Percentiles rank a stretch among this genome's conserved stretches.
Conservation (phyloP, 2,113 vertebrate species). For the Psammodynastes pulverulentus region DNA sequence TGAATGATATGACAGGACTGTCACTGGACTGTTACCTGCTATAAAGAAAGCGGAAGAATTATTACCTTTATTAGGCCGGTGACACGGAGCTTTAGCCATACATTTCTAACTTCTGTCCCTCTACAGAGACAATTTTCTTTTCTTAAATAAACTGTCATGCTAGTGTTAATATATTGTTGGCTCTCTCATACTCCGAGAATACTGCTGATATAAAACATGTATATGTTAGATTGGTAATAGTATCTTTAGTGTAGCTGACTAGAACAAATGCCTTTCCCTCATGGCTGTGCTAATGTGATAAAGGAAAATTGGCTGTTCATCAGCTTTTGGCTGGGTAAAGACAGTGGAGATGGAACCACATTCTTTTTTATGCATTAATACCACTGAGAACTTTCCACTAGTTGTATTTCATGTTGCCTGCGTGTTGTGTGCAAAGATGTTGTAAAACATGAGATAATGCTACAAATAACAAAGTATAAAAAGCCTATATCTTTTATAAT, state of each 20-base stretch:
- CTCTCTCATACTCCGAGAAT: constrained; percentile 87
- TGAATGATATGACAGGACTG: constrained; percentile 82
- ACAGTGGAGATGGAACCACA: constrained; percentile 78
- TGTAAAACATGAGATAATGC: constrained; percentile 88
- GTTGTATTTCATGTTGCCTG: constrained; percentile 83
- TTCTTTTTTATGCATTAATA: constrained; percentile 83
- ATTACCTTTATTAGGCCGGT: constrained; percentile 95
- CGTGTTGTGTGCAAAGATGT: constrained; percentile 74
- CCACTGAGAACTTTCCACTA: constrained; percentile 78
- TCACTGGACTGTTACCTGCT: constrained; percentile 83
- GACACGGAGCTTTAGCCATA: constrained; percentile 89
- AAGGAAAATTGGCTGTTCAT: constrained; percentile 99
- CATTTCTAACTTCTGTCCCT: constrained; percentile 88
- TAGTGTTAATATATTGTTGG: constrained; percentile 99
- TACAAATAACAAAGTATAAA: constrained; percentile 85
- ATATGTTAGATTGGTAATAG: constrained; percentile 99
- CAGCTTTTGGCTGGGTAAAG: constrained; percentile 85
- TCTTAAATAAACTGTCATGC: constrained; percentile 99
- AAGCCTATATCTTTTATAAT: constrained; percentile 89
- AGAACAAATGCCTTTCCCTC: constrained; percentile 99
- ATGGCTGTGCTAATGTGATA: constrained; percentile 97
- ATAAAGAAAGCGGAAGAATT: constrained; percentile 89
- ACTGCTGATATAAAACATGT: constrained; percentile 99
- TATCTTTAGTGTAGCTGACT: constrained; percentile 99
- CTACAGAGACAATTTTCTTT: constrained; percentile 99